phyloP scores from a whole-genome alignment of 2,888 invertebrate genomes.

The Eledona agricola region DNA sequence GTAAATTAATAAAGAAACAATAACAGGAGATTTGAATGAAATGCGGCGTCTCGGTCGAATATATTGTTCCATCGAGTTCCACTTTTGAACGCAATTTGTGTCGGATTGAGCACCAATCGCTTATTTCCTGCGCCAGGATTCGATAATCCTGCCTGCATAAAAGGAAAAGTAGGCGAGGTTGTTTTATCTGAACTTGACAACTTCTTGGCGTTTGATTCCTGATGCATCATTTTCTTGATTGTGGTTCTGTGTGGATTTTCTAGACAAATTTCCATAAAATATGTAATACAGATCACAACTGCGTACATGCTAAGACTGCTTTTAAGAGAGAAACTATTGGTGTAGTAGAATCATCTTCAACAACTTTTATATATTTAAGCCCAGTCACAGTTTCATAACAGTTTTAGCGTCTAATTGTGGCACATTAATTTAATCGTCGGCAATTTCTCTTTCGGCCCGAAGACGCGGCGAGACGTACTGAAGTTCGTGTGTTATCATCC shows the following conservation, averaged over 20 bases:
- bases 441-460: conserved; percentile 6
- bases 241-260: too few relatives aligned
- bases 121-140: conserved; percentile 14
- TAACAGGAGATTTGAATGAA: too few relatives aligned
- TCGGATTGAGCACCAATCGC: conserved; percentile 27
- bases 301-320: conserved; percentile 11
- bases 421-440: conserved; percentile 22
- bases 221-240: too few relatives aligned
- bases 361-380: conserved; percentile 22
- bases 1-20: too few relatives aligned
- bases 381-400: conserved; percentile 32
- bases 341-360: conserved; percentile 8
- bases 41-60: too few relatives aligned
- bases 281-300: neutral
- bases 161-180: neutral
- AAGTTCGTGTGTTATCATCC: conserved; percentile 42
- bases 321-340: conserved; percentile 7
- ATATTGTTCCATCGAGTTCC: conserved; percentile 20
- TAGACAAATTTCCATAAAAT: neutral
- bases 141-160: neutral
- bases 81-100: conserved; percentile 23
- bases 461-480: conserved; percentile 6
- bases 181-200: too few relatives aligned
- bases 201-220: too few relatives aligned
- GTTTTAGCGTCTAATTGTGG: conserved; percentile 27